Evolutionary conservation across 2,888 invertebrate species (phyloP), one percentile per base, ranked within the genome.

Genomic region (Hoplodrina blanda): DNA sequence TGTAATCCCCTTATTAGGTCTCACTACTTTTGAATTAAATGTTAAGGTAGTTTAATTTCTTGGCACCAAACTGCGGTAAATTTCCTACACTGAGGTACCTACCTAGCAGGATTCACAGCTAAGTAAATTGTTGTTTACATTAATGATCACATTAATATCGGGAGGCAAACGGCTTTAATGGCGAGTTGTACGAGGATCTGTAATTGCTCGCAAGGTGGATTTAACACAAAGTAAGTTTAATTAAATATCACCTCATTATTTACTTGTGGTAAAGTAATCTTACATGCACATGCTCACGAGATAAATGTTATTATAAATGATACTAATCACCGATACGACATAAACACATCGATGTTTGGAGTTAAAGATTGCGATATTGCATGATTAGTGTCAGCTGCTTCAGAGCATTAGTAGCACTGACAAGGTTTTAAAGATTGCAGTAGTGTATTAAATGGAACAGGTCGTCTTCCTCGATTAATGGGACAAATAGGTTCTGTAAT

Each of bases 201-300:
- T 80, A 80, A 80, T 74, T 81, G 68, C 70, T 67, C 50, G 62
- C 73, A 73, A 79, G 82, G 71, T 82, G 64, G 59, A 72, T 80
- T 64, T 82, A 70, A 67, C 63, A 80, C 76, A 79, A 79, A 69
- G 65, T 80, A 57, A 54, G 62, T 68, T 77, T 69, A 80, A 80
- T 80, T 77, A 73, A 76, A 82, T 81, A 73, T 73, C 68, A 77
- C 76, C 78, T 76, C 80, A 78, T 76, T 80, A 78, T 68, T 80
- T 70, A 80, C 46, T 59, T 59, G 75, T 52, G 44, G 52, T 67
- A 53, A 68, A 72, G 60, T 80, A 73, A 69, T 75, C 63, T 64
- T 72, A 55, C 61, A 49, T 62, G 50, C 54, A 71, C 62, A 78
- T 73, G 75, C 62, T 68, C 62, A 65, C 44, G 56, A 67, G 61